phyloP scores from a whole-genome alignment of 2,888 invertebrate species.

The Clepsis dumicolana region DNA sequence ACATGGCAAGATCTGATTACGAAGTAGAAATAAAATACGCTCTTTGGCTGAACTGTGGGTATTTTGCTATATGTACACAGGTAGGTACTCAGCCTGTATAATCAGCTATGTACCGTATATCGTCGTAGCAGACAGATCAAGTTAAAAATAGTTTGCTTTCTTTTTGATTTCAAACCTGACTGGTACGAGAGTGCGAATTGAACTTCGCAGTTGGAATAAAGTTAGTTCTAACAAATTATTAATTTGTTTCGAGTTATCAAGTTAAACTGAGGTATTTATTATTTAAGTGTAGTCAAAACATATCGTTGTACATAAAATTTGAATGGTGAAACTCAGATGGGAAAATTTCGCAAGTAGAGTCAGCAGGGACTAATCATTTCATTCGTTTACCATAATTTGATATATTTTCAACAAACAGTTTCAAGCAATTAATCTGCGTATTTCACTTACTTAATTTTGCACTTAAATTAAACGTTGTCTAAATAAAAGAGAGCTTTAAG shows the following conservation, averaged over 20 bases:
- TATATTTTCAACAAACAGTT: too few relatives aligned
- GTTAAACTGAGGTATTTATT: too few relatives aligned
- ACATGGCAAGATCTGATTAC: too few relatives aligned
- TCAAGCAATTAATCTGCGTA: too few relatives aligned
- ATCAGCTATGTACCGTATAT: background rate
- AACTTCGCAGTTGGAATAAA: background rate
- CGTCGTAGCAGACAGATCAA: background rate
- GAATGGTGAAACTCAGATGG: too few relatives aligned
- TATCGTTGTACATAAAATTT: too few relatives aligned
- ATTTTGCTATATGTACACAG: background rate
- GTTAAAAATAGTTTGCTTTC: conserved; percentile 22
- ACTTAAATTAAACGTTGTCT: background rate
- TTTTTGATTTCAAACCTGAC: conserved; percentile 22
- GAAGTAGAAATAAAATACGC: too few relatives aligned
- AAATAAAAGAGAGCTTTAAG: background rate
- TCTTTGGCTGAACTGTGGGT: background rate
- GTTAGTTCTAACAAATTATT: background rate
- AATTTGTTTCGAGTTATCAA: background rate
- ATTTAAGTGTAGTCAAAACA: too few relatives aligned
- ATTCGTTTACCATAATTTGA: too few relatives aligned
- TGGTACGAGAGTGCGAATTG: background rate
- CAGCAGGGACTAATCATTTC: too few relatives aligned
- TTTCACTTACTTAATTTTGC: background rate
- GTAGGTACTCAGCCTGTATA: background rate
- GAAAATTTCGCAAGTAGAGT: too few relatives aligned